Evolutionary conservation across 2,888 invertebrate species (phyloP).

Genomic region (Brenthis ino): DNA sequence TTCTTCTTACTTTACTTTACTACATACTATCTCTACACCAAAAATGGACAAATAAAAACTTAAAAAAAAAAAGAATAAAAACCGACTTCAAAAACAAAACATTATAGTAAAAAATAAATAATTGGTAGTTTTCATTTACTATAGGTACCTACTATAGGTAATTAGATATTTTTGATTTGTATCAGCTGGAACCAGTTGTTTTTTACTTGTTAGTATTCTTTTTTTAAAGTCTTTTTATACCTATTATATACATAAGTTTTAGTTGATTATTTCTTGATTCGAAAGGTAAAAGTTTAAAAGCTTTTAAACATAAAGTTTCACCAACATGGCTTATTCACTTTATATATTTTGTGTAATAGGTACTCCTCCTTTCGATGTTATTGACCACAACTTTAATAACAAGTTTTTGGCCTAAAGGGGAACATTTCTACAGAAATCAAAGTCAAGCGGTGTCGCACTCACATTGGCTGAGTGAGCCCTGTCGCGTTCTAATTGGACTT

Average conservation of each 20-base stretch:
- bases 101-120: no score
- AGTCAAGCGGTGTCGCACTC: constrained; percentile 25
- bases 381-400: constrained; percentile 29
- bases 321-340: constrained; percentile 1
- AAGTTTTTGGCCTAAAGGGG: constrained; percentile 26
- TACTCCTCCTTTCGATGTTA: constrained; percentile 28
- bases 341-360: not conserved
- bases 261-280: not conserved
- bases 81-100: no score
- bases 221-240: no score
- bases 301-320: constrained; percentile 6
- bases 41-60: no score
- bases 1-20: no score
- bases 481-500: constrained; percentile 29
- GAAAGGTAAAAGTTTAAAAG: not conserved
- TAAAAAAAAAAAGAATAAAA: no score
- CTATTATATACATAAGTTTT: not conserved
- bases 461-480: constrained; percentile 25
- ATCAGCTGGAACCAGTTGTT: no score
- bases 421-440: constrained; percentile 23
- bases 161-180: no score
- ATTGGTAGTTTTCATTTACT: no score
- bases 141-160: no score
- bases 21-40: no score
- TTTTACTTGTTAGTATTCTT: no score